Evolutionary conservation across 2,113 vertebrate species (phyloP), one percentile per base, ranked within the genome.

Genomic region (Atherinomorus stipes): DNA sequence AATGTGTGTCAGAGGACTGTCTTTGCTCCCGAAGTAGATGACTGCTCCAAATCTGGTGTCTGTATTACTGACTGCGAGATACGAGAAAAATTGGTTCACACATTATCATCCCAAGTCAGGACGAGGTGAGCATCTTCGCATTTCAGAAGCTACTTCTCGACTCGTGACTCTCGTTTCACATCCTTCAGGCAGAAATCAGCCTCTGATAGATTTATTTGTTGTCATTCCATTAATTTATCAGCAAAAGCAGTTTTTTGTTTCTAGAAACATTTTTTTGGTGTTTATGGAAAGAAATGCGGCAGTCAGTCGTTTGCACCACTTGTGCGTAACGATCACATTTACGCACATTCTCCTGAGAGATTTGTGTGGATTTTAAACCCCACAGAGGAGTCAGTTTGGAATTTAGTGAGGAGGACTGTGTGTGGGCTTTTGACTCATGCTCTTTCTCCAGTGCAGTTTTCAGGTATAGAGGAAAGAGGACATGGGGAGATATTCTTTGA

Each of bases 1-100:
- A 84, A 90, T 87, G 87, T 85, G 83, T 90, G 88, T 92, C 90
- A 91, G 88, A 93, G 85, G 89, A 86, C 90, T 86, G 90, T 91
- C 86, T 89, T 80, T 78, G 86, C 90, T 84, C 86, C 86, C 51
- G 67, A 74, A 84, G 90, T 93, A 81, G 87, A 91, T 93, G 93
- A 86, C 84, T 83, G 85, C 85, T 88, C 69, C 74, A 71, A 84
- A 76, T 73, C 80, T 84, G 80, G 71, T 75, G 84, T 91, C 85
- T 90, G 80, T 74, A 67, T 77, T 84, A 65, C 76, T 85, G 85
- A 92, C 79, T 86, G 68, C 73, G 74, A 90, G 80, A 89, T 47
- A 80, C 64, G 71, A 87, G 65, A 66, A 65, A 13, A 81, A 74
- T 76, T 52, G 52, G 80, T 68, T 64, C 80, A 70, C 85, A 61